Percentiles rank a stretch among this genome's conserved stretches.
phyloP scores from a whole-genome alignment of 2,797 vertebrate genomes.

The Acanthurus lineatus region DNA sequence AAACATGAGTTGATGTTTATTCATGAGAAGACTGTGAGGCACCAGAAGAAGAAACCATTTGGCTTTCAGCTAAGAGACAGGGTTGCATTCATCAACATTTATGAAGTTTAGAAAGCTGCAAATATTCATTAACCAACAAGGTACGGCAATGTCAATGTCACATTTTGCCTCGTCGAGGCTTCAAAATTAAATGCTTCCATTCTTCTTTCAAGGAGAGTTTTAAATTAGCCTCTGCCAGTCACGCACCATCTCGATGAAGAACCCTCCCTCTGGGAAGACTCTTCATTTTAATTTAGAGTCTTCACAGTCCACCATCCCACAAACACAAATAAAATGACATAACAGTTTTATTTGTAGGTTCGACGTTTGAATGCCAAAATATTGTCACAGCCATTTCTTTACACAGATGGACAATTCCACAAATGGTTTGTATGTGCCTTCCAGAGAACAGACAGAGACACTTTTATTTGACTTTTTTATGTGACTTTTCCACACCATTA shows the following conservation, averaged over 20 bases:
- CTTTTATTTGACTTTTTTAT: not conserved
- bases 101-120: not conserved
- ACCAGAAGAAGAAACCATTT: slow-evolving; percentile 1
- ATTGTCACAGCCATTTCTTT: not conserved
- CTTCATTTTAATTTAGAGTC: no score
- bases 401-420: not conserved
- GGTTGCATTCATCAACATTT: slow-evolving; percentile 19
- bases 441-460: not conserved
- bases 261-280: no score
- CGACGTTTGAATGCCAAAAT: not conserved
- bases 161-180: no score
- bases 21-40: slow-evolving; percentile 5
- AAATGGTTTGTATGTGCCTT: not conserved
- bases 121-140: not conserved
- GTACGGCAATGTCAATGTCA: no score
- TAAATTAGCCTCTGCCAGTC: not conserved
- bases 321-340: not conserved
- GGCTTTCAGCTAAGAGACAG: not conserved
- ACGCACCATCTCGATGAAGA: not conserved
- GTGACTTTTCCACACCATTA: not conserved
- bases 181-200: no score
- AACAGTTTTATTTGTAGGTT: slow-evolving; percentile 1
- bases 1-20: slow-evolving; percentile 10
- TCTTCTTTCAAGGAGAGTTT: not conserved
- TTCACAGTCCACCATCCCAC: not conserved